Evolutionary conservation across 2,888 invertebrate genomes (phyloP), one percentile per base, ranked within the genome.

Genomic region (Notodonta dromedarius): DNA sequence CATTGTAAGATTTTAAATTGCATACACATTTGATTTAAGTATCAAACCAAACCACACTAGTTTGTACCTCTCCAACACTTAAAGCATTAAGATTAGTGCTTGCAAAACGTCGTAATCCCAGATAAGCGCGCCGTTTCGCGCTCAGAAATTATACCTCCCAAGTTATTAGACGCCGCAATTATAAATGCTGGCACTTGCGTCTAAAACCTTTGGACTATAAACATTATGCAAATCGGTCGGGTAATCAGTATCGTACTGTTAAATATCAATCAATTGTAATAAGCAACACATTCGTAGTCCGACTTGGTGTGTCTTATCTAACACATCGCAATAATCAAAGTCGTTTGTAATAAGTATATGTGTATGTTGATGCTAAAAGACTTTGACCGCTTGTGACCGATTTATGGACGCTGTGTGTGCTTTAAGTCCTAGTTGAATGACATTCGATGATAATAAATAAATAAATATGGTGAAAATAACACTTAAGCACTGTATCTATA

Each of bases 131-230:
- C 54, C 57, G 74, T 74, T 62, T 63, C 42, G 53, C 55, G 13
- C 57, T 61, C 57, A 60, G 59, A 56, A 65, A 69, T 65, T 42
- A 63, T 60, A 57, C 44, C 55, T 62, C 60, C 24, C 60, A 55
- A 57, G 57, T 58, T 74, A 74, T 69, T 66, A 73, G 24, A 46
- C 70, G 69, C 13, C 73, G 66, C 74, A 82, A 78, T 78, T 79
- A 78, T 78, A 79, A 79, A 72, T 64, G 61, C 80, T 77, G 73
- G 77, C 79, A 79, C 77, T 80, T 78, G 69, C 74, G 66, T 71
- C 76, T 84, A 80, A 83, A 83, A 81, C 81, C 81, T 82, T 83
- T 79, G 66, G 61, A 56, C 66, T 66, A 79, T 84, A 80, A 82
- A 61, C 67, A 71, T 79, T 73, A 83, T 81, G 80, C 78, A 83